phyloP scores from a whole-genome alignment of 2,797 vertebrate genomes.

The Muscicapa striata region DNA sequence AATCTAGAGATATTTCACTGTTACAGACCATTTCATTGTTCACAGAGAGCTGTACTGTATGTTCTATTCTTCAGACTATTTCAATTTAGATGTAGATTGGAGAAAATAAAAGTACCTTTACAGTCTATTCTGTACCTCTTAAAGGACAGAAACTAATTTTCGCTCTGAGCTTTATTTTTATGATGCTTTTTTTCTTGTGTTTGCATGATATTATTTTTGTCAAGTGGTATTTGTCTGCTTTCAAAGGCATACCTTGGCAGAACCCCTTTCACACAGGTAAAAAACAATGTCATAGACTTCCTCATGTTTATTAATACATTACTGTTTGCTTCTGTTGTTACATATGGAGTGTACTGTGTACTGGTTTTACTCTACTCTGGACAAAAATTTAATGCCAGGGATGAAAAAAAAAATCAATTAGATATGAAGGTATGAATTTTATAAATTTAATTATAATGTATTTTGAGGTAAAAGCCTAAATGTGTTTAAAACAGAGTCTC shows the following conservation, averaged over 20 bases:
- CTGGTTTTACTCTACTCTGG: not conserved
- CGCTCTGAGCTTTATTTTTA: not conserved
- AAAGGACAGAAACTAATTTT: constrained; percentile 26
- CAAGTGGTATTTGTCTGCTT: not conserved
- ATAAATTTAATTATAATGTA: not conserved
- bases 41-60: not conserved
- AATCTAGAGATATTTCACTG: not conserved
- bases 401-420: not conserved
- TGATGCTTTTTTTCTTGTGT: not conserved
- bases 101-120: not conserved
- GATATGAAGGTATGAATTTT: not conserved
- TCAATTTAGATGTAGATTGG: constrained; percentile 39
- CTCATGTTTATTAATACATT: constrained; percentile 1
- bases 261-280: not conserved
- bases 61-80: not conserved
- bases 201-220: constrained; percentile 21
- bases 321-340: not conserved
- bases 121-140: not conserved
- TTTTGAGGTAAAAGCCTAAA: not conserved
- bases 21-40: not conserved
- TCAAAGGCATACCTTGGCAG: not conserved
- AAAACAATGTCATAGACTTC: not conserved
- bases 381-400: not conserved
- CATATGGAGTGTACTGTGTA: not conserved
- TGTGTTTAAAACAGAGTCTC: not conserved